Conservation (phyloP, 2,113 vertebrate species). For the Tamias sibiricus region DNA sequence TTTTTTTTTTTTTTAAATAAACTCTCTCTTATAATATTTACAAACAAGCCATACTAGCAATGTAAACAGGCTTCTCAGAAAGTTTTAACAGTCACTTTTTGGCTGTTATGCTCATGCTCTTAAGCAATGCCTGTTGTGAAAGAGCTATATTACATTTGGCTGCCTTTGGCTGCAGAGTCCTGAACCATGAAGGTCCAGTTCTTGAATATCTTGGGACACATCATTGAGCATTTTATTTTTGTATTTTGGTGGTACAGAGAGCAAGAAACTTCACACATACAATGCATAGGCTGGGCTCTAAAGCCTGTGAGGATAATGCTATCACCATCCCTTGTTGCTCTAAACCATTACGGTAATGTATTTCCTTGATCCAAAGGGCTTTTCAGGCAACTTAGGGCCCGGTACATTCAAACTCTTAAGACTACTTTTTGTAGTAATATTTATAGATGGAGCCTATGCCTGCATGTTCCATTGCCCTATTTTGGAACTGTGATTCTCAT, state of each 20-base stretch:
- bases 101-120: not conserved
- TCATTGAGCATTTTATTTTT: not conserved
- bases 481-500: conserved; percentile 31
- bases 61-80: not conserved
- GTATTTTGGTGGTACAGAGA: not conserved
- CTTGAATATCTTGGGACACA: not conserved
- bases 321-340: not conserved
- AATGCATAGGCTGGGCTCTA: not conserved
- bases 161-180: not conserved
- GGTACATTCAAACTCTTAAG: not conserved
- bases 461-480: not conserved
- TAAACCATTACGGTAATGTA: not conserved
- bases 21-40: not conserved
- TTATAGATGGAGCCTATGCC: not conserved
- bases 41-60: not conserved
- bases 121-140: not conserved
- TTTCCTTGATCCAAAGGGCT: not conserved
- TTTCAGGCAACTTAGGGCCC: not conserved
- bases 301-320: not conserved
- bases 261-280: not conserved
- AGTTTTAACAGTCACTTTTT: not conserved
- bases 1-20: conserved; percentile 29
- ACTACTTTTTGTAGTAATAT: not conserved
- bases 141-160: not conserved
- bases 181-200: not conserved